Percentiles rank a stretch among this genome's conserved stretches.
phyloP scores from a whole-genome alignment of 2,113 vertebrate genomes.

The Chaetorhynchus papuensis region DNA sequence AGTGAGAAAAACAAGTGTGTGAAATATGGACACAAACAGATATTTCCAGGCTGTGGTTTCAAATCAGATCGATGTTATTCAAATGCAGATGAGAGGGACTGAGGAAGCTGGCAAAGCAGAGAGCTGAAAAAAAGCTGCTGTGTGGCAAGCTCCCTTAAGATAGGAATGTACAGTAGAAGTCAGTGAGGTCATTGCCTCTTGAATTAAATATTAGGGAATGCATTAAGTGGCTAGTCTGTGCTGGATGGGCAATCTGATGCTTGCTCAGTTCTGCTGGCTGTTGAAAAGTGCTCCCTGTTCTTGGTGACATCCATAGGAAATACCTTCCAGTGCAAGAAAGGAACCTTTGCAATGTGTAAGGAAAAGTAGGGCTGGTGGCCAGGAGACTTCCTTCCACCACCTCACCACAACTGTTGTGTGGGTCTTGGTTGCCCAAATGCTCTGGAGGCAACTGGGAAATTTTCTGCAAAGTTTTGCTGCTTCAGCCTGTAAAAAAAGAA shows the following conservation, averaged over 20 bases:
- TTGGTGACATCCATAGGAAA: not conserved
- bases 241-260: not conserved
- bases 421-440: not conserved
- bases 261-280: not conserved
- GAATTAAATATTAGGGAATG: not conserved
- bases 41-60: not conserved
- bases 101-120: not conserved
- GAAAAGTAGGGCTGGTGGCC: not conserved
- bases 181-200: not conserved
- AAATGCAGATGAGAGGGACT: not conserved
- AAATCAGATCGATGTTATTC: not conserved
- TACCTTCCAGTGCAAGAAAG: not conserved
- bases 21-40: not conserved
- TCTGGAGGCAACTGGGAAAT: not conserved
- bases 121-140: not conserved
- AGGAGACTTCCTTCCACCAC: not conserved
- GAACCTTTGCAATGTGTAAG: not conserved
- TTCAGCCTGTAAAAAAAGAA: not conserved
- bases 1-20: not conserved
- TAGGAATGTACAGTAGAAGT: not conserved
- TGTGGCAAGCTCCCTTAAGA: not conserved
- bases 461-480: not conserved
- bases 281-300: not conserved
- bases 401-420: not conserved
- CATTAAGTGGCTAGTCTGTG: not conserved